Evolutionary conservation across 2,888 invertebrate genomes (phyloP).

Genomic region (Lasioglossum vierecki): DNA sequence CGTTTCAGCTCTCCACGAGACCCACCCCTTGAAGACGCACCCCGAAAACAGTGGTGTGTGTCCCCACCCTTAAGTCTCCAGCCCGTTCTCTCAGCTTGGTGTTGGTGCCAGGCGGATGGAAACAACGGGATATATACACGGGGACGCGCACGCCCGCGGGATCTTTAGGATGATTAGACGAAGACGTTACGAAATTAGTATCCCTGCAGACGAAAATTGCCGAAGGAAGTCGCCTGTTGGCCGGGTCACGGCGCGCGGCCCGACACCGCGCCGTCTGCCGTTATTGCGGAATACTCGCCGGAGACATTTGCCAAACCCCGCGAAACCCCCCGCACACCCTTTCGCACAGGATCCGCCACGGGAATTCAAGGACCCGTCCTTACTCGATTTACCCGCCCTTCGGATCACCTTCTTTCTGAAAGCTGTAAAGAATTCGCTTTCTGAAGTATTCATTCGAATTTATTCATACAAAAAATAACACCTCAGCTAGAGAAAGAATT

Average conservation of each 20-base stretch:
- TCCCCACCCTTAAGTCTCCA: slow-evolving; percentile 21
- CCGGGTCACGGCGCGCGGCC: slow-evolving; percentile 36
- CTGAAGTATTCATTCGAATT: neutral
- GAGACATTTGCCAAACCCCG: slow-evolving; percentile 55
- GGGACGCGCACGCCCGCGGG: slow-evolving; percentile 67
- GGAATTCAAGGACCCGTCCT: slow-evolving; percentile 4
- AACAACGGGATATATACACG: slow-evolving; percentile 24
- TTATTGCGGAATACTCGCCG: slow-evolving; percentile 61
- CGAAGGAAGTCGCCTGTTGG: slow-evolving; percentile 66
- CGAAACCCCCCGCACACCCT: slow-evolving; percentile 14
- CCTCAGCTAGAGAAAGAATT: too few relatives aligned
- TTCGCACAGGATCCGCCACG: slow-evolving; percentile 8
- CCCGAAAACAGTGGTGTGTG: slow-evolving; percentile 28
- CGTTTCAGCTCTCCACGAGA: slow-evolving; percentile 56
- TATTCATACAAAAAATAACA: too few relatives aligned
- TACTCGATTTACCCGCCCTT: neutral
- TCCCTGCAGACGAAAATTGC: slow-evolving; percentile 71
- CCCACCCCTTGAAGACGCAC: slow-evolving; percentile 7
- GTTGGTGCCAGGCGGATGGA: slow-evolving; percentile 33
- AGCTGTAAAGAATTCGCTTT: neutral
- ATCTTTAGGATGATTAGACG: slow-evolving; percentile 78
- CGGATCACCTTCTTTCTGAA: neutral
- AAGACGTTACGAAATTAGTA: slow-evolving; percentile 78
- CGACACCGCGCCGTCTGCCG: slow-evolving; percentile 29
- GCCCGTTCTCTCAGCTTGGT: slow-evolving; percentile 54